Evolutionary conservation across 2,797 vertebrate genomes (phyloP).

Genomic region (Mastacembelus armatus): DNA sequence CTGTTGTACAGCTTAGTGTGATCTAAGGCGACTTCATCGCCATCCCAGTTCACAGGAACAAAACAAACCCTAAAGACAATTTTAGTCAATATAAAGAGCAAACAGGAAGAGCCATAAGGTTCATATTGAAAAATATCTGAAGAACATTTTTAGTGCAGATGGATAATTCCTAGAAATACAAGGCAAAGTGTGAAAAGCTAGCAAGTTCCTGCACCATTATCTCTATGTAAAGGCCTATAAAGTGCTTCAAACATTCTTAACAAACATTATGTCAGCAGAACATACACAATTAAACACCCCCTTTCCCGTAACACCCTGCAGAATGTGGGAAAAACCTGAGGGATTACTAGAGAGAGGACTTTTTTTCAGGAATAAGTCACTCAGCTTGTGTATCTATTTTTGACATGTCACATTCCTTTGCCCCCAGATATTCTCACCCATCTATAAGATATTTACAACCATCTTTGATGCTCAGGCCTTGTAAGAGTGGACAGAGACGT

Average conservation of each 20-base stretch:
- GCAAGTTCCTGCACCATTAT: background rate
- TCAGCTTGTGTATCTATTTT: conserved; percentile 82
- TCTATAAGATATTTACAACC: conserved; percentile 87
- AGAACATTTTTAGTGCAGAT: conserved; percentile 2
- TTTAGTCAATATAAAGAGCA: conserved; percentile 42
- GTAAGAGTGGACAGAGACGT: conserved; percentile 73
- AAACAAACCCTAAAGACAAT: conserved; percentile 53
- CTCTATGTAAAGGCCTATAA: conserved; percentile 39
- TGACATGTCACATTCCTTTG: conserved; percentile 87
- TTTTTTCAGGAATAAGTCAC: conserved; percentile 74
- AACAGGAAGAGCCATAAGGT: conserved; percentile 33
- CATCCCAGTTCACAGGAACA: conserved; percentile 50
- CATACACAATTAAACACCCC: conserved; percentile 63
- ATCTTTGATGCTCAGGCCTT: conserved; percentile 85
- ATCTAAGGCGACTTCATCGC: conserved; percentile 52
- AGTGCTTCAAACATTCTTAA: conserved; percentile 51
- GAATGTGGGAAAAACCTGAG: conserved; percentile 67
- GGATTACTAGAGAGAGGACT: conserved; percentile 42
- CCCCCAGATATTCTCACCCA: conserved; percentile 85
- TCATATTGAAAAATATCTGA: conserved; percentile 3
- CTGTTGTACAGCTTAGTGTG: conserved; percentile 51
- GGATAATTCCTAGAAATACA: conserved; percentile 1
- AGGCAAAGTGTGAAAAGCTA: background rate
- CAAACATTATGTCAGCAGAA: conserved; percentile 51
- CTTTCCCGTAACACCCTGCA: conserved; percentile 54